Evolutionary conservation across 2,888 invertebrate genomes (phyloP), one percentile per base, ranked within the genome.

Genomic region (Ypsolopha sequella): DNA sequence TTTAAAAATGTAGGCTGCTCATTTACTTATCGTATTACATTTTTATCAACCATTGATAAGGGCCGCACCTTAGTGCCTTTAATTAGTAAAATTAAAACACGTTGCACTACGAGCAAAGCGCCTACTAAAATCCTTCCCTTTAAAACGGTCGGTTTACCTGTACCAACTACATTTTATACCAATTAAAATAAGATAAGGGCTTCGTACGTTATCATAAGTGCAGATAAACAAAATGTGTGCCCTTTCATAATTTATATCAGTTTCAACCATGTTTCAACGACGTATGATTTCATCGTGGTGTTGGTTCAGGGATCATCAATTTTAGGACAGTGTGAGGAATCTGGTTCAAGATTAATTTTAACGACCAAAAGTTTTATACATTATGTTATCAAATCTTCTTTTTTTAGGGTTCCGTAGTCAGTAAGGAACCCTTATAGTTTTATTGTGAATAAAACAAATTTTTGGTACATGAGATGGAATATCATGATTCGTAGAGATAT

Each of bases 151-250:
- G 66, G 69, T 60, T 74, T 63, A 59, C 7, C n/a, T 13, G 48
- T 43, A 48, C 48, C 13, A 6, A 48, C 36, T 41, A 48, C 41
- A 49, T 34, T 48, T 43, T 41, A 64, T 62, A 62, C 66, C 68
- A 78, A 80, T 78, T 79, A 78, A 66, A 62, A 63, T 60, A 60
- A 69, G 81, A 81, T 82, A 81, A 81, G 74, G 74, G 73, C 71
- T 60, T 39, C 55, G 58, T 57, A 57, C 55, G 63, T 74, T 79
- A 78, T 80, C 78, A 65, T 54, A 52, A 53, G 51, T 55, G 48
- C 51, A 68, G 73, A 75, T 77, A 79, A 76, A 70, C 66, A 67
- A 62, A 55, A 60, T 24, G 14, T n/a, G 38, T 58, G 64, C 56
- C 56, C 51, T 61, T 65, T 62, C 66, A 62, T 63, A 67, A 72